Conservation (phyloP, 1,140 invertebrate species). For the Aleiodes sp. region DNA sequence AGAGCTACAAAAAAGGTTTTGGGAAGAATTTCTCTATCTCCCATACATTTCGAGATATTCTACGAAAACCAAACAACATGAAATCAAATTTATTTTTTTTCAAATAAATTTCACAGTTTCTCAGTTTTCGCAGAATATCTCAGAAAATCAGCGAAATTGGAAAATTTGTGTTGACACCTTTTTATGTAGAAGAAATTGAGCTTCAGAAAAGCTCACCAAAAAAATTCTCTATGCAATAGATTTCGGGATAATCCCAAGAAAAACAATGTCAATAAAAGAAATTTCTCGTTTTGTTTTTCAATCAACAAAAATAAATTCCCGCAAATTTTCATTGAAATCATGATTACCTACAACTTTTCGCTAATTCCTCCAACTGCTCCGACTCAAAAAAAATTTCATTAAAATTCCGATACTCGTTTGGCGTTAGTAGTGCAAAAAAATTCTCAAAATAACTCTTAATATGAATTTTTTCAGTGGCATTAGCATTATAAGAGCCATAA, state of each 20-base stretch:
- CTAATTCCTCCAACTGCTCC: neutral
- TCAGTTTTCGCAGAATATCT: too few species aligned
- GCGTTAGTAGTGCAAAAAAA: conserved; percentile 13
- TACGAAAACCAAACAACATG: too few species aligned
- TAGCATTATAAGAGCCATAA: conserved; percentile 16
- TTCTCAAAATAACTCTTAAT: conserved; percentile 27
- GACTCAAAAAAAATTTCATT: neutral
- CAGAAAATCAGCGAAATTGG: too few species aligned
- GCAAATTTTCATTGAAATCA: neutral
- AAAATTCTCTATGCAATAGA: too few species aligned
- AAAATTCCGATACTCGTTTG: neutral
- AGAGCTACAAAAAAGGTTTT: too few species aligned
- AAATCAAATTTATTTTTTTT: too few species aligned
- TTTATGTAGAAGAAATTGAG: neutral
- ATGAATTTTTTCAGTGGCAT: conserved; percentile 26
- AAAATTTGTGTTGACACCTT: too few species aligned
- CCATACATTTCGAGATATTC: too few species aligned
- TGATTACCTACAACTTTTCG: neutral
- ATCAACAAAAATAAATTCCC: neutral
- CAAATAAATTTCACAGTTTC: too few species aligned
- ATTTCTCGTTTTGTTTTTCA: neutral
- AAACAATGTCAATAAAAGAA: neutral
- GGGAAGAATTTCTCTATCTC: too few species aligned
- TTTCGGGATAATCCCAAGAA: too few species aligned
- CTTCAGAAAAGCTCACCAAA: neutral